Percentiles rank a stretch among this genome's conserved stretches.
Evolutionary conservation across 2,888 invertebrate species (phyloP).

Genomic region (Troides helena): DNA sequence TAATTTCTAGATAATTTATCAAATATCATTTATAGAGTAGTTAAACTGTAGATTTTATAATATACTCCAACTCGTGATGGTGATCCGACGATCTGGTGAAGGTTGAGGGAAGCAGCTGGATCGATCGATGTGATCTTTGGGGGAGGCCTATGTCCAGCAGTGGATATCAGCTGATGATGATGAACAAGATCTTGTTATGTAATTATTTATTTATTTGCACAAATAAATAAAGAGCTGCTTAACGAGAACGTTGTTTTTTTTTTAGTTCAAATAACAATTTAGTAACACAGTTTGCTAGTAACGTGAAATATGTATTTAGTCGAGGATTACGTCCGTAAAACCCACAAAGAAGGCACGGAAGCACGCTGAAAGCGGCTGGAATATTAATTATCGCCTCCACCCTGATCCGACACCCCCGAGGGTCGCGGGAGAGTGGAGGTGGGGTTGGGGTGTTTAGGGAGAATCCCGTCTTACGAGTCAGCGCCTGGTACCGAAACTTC

Average conservation of each 20-base stretch:
- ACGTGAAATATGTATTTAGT: constrained; percentile 27
- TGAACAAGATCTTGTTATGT: too few relatives aligned
- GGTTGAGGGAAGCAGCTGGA: too few relatives aligned
- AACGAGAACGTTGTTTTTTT: too few relatives aligned
- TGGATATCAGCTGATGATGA: too few relatives aligned
- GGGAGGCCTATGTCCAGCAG: too few relatives aligned
- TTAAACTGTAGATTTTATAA: not conserved
- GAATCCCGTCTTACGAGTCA: constrained; percentile 43
- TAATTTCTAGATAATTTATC: too few relatives aligned
- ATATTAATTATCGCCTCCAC: constrained; percentile 61
- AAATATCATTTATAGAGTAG: too few relatives aligned
- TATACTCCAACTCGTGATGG: too few relatives aligned
- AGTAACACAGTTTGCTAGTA: not conserved
- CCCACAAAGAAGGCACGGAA: constrained; percentile 45
- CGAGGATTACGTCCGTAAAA: constrained; percentile 35
- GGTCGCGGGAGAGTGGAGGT: constrained; percentile 18
- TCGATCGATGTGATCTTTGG: too few relatives aligned
- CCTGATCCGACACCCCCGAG: constrained; percentile 34
- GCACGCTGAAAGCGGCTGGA: constrained; percentile 42
- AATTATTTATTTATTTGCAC: too few relatives aligned
- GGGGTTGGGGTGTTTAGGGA: constrained; percentile 28
- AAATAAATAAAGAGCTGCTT: too few relatives aligned
- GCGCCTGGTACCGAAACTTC: constrained; percentile 65
- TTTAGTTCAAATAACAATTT: not conserved
- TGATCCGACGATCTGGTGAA: too few relatives aligned